Evolutionary conservation across 2,888 invertebrate genomes (phyloP), one percentile per base, ranked within the genome.

Genomic region (Tuberolachnus salignus): DNA sequence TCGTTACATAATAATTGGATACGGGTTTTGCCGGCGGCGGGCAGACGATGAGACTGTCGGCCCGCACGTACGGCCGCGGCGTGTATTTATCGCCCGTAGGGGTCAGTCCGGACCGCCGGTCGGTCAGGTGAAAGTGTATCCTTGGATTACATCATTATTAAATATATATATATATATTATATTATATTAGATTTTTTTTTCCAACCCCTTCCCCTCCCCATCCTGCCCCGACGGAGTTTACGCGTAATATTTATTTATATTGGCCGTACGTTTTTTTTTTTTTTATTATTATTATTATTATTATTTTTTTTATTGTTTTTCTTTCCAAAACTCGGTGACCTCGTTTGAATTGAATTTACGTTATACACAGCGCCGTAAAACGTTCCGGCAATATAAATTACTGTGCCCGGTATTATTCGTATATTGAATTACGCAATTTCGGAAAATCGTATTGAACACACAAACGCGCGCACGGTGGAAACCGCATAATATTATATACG

Each of bases 51-150:
- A 67, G 67, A 78, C 78, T 21, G 74, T 75, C 53, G 34, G 9
- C 19, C 26, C 42, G 3, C 13, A 13, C 9, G 6, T 13, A n/a
- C 13, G 11, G n/a, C 4, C 3, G 2, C 66, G 21, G 16, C 21
- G 46, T 46, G 23, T 42, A 42, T 42, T 19, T 61, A 26, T 63
- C 23, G 57, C 66, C 78, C 42, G 78, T 69, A 78, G 78, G 78
- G 78, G 78, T 78, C 78, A 78, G 49, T 69, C n/a, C 59, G 42
- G 69, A 78, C 51, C 51, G 69, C 57, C 78, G 78, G 67, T 59
- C 78, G 78, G 67, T 59, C 78, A 59, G 59, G 78, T 78, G 78
- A 78, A 78, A 78, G 78, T 78, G 78, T 69, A 69, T 78, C 78
- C 75, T 75, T 75, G 75, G 75, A 75, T 75, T 75, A 75, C 66